phyloP scores from a whole-genome alignment of 2,113 vertebrate species.

The Amblyopsis rosae region DNA sequence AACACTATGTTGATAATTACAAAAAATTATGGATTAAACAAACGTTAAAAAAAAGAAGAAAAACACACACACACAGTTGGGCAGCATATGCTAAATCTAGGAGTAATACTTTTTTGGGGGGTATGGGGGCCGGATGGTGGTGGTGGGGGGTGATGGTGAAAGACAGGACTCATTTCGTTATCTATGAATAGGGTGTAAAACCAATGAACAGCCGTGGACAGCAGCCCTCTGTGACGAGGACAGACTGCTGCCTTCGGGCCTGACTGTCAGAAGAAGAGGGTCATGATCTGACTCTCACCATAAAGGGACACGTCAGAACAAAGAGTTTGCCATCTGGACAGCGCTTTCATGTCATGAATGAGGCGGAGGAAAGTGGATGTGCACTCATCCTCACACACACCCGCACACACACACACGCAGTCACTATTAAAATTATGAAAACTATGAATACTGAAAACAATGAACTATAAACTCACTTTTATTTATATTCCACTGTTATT shows the following conservation, averaged over 20 bases:
- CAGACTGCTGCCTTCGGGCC: slow-evolving; percentile 53
- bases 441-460: background rate
- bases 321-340: slow-evolving; percentile 48
- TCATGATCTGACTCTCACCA: slow-evolving; percentile 42
- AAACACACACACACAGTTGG: no score
- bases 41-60: no score
- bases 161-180: slow-evolving; percentile 41
- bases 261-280: slow-evolving; percentile 60
- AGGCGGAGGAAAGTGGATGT: slow-evolving; percentile 7
- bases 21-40: no score
- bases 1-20: no score
- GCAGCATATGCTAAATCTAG: slow-evolving; percentile 35
- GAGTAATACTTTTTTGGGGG: slow-evolving; percentile 32
- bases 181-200: slow-evolving; percentile 64
- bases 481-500: no score
- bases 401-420: slow-evolving; percentile 12
- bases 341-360: slow-evolving; percentile 43
- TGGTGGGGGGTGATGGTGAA: slow-evolving; percentile 24
- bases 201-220: slow-evolving; percentile 57
- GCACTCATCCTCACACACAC: slow-evolving; percentile 1
- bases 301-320: slow-evolving; percentile 54
- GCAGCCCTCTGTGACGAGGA: slow-evolving; percentile 41
- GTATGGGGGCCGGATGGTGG: background rate
- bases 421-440: background rate
- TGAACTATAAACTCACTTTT: no score